Conservation (phyloP, 2,888 invertebrate species). For the Ephialtes manifestator region DNA sequence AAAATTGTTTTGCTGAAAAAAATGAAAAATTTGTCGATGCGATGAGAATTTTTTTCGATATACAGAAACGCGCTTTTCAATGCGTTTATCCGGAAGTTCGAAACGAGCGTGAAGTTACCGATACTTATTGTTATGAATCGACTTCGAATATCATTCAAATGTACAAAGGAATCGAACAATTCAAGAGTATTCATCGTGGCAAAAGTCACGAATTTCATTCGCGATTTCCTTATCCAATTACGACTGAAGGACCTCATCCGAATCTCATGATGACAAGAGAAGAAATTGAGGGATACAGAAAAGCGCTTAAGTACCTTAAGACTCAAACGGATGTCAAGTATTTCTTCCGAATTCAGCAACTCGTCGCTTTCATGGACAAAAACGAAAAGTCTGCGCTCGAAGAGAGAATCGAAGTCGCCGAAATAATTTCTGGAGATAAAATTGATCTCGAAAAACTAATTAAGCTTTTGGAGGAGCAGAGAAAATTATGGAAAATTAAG, state of each 20-base stretch:
- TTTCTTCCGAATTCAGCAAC: constrained; percentile 65
- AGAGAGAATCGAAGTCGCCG: constrained; percentile 57
- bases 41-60: constrained; percentile 74
- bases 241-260: constrained; percentile 74
- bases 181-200: constrained; percentile 75
- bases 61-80: constrained; percentile 80
- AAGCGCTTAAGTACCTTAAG: constrained; percentile 75
- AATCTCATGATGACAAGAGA: constrained; percentile 76
- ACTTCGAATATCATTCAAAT: constrained; percentile 75
- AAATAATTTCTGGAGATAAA: constrained; percentile 28
- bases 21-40: constrained; percentile 72
- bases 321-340: constrained; percentile 63
- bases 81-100: constrained; percentile 80
- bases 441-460: constrained; percentile 60
- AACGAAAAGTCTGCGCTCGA: constrained; percentile 62
- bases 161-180: constrained; percentile 79
- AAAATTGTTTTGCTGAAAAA: constrained; percentile 58
- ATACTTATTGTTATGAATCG: constrained; percentile 75
- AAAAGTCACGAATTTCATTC: constrained; percentile 67
- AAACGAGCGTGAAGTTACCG: constrained; percentile 78
- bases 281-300: constrained; percentile 76
- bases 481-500: background rate
- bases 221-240: constrained; percentile 79
- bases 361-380: constrained; percentile 64
- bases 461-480: constrained; percentile 42